Evolutionary conservation across 1,140 invertebrate species (phyloP).

Genomic region (Nautilus pompilius): DNA sequence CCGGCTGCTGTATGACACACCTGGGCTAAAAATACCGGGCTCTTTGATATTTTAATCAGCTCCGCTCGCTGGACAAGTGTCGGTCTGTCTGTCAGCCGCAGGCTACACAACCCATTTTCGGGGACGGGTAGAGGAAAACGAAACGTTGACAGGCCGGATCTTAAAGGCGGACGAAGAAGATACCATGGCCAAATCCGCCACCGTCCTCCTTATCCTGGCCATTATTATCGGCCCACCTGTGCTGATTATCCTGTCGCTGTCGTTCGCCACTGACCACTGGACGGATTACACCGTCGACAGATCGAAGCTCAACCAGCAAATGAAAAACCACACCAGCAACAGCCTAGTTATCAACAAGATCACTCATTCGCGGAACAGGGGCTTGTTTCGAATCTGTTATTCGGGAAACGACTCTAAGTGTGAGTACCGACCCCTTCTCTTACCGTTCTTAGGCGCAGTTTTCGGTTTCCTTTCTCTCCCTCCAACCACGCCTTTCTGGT

Average conservation of each 20-base stretch:
- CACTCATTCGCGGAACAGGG: not conserved
- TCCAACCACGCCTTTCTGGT: too few relatives aligned
- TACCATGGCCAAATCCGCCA: conserved; percentile 12
- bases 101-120: not conserved
- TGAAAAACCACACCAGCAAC: conserved; percentile 26
- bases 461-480: too few relatives aligned
- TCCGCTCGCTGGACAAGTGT: too few relatives aligned
- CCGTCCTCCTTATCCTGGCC: conserved; percentile 30
- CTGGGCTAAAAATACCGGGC: too few relatives aligned
- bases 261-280: conserved; percentile 48
- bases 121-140: not conserved
- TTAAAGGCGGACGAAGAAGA: not conserved
- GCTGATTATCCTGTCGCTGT: conserved; percentile 38
- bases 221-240: conserved; percentile 36
- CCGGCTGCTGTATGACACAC: too few relatives aligned
- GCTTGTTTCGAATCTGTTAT: too few relatives aligned
- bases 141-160: not conserved
- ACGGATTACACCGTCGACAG: conserved; percentile 36
- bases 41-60: too few relatives aligned
- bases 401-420: too few relatives aligned
- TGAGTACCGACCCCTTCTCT: too few relatives aligned
- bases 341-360: conserved; percentile 39
- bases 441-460: too few relatives aligned
- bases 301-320: not conserved
- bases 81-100: too few relatives aligned